Conservation (phyloP, 2,797 vertebrate genomes). For the Rhinoraja longicauda region DNA sequence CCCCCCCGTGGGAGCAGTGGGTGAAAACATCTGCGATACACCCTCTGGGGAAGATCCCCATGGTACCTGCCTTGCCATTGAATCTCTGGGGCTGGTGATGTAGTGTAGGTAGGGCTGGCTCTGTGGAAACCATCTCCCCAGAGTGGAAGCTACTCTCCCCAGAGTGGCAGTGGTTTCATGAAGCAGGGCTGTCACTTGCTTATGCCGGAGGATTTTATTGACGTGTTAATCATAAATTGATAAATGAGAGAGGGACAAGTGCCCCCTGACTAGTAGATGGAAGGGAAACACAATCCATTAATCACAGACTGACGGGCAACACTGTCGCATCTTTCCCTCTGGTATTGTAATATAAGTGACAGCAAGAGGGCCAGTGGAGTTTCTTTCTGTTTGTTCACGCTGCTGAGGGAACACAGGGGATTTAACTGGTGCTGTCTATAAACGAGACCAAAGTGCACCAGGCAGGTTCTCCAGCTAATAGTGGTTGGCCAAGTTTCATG, state of each 20-base stretch:
- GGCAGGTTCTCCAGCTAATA: not conserved
- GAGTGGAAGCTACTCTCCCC: not conserved
- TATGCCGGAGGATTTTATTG: not conserved
- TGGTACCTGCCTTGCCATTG: not conserved
- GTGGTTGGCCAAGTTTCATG: not conserved
- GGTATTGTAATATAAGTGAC: not conserved
- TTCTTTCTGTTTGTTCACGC: not conserved
- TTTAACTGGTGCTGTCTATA: not conserved
- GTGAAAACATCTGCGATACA: too few species aligned
- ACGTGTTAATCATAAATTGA: constrained; percentile 15
- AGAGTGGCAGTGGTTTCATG: not conserved
- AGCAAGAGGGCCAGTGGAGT: not conserved
- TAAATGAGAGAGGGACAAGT: not conserved
- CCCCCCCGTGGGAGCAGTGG: not conserved
- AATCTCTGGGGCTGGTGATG: not conserved
- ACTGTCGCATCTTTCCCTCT: constrained; percentile 7
- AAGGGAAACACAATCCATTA: not conserved
- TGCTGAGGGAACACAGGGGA: too few species aligned
- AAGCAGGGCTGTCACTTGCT: not conserved
- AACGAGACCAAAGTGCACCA: not conserved
- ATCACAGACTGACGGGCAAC: not conserved
- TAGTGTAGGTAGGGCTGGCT: not conserved
- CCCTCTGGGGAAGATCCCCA: not conserved
- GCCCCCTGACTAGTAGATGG: not conserved
- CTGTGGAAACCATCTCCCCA: not conserved